Conservation (phyloP, 2,113 vertebrate genomes). For the Paramisgurnus dabryanus region DNA sequence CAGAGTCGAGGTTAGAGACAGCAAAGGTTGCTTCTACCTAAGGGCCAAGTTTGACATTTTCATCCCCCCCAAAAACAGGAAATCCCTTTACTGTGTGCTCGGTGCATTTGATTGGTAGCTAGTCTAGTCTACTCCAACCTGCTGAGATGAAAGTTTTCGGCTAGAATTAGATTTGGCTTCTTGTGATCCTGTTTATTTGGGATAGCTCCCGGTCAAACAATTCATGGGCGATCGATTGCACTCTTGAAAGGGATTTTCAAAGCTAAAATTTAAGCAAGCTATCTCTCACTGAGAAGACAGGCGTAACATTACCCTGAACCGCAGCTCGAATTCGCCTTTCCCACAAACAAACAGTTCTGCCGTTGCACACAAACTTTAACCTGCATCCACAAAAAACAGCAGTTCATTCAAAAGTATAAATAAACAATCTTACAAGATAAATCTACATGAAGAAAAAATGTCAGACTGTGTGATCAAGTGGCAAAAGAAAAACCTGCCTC, state of each 20-base stretch:
- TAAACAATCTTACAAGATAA: background rate
- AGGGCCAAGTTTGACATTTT: conserved; percentile 57
- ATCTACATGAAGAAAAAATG: background rate
- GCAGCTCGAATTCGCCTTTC: background rate
- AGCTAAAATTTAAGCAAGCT: conserved; percentile 14
- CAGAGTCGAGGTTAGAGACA: conserved; percentile 32
- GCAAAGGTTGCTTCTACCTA: conserved; percentile 55
- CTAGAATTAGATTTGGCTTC: conserved; percentile 29
- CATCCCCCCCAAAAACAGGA: conserved; percentile 6
- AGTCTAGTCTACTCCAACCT: conserved; percentile 38
- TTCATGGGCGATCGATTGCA: conserved; percentile 17
- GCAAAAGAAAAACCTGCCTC: background rate
- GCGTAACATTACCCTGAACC: conserved; percentile 12
- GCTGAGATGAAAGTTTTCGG: conserved; percentile 32
- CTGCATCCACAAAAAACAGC: background rate
- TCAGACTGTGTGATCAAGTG: background rate
- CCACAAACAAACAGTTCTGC: background rate
- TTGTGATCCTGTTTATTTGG: conserved; percentile 34
- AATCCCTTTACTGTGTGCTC: conserved; percentile 33
- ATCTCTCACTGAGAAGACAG: conserved; percentile 33
- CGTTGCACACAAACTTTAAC: background rate
- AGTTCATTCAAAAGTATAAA: background rate
- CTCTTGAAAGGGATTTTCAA: conserved; percentile 27
- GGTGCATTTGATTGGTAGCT: conserved; percentile 5
- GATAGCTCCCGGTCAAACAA: conserved; percentile 25